These are phyloP conservation scores for Colius striatus DNA, from an alignment of 2,113 vertebrate species.

Conservation along the genomic window DNA sequence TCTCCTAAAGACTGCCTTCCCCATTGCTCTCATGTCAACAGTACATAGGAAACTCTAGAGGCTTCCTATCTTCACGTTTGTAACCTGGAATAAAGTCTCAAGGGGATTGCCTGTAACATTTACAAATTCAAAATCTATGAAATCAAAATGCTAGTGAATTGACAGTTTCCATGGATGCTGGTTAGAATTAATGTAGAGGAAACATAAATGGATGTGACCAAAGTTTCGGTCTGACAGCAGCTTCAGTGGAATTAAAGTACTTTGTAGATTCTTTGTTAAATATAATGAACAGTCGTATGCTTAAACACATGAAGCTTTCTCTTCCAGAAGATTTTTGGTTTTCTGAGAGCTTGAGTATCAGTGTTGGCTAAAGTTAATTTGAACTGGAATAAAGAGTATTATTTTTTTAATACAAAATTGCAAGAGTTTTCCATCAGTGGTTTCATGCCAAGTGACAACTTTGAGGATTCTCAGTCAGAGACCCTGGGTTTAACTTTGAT, in stretches of 20 bases:
- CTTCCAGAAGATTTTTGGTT: neutral
- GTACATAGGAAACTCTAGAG: neutral
- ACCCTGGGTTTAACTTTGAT: neutral
- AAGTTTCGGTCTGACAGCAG: neutral
- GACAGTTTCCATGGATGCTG: neutral
- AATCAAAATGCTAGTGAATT: neutral
- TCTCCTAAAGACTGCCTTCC: neutral
- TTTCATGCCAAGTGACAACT: neutral
- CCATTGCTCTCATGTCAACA: accelerated
- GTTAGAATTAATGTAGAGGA: neutral
- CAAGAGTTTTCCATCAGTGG: neutral
- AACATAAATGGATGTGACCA: neutral
- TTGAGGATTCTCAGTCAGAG: neutral
- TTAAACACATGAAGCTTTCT: neutral
- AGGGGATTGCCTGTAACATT: neutral
- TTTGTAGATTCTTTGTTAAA: neutral
- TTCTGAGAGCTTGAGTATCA: neutral
- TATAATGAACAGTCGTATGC: neutral
- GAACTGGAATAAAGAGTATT: neutral
- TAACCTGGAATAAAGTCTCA: neutral
- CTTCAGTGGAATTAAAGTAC: neutral
- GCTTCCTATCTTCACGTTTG: neutral
- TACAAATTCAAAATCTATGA: neutral
- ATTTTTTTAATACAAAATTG: neutral
- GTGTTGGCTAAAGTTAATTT: neutral